These are phyloP conservation scores for Amyelois transitella DNA, from an alignment of 1,140 invertebrate genomes.

Conservation along the genomic window DNA sequence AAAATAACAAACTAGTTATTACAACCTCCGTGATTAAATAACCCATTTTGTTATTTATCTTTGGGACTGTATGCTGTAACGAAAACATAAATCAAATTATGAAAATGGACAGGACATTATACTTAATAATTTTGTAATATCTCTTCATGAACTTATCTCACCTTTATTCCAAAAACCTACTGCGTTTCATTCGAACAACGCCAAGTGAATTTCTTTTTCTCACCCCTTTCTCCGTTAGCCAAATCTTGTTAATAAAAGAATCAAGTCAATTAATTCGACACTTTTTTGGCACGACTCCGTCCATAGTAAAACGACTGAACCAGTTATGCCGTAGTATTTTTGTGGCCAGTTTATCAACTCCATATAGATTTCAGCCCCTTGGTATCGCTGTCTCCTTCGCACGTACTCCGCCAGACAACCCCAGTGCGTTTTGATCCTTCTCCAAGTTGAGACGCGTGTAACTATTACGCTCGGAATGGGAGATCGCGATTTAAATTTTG, in stretches of 20 bases:
- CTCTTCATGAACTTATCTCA: no score
- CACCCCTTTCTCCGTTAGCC: background rate
- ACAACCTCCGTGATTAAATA: no score
- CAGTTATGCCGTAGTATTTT: slow-evolving; percentile 34
- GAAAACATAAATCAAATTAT: no score
- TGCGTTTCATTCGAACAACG: background rate
- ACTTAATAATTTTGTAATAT: no score
- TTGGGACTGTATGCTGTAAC: no score
- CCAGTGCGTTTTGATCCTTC: slow-evolving; percentile 48
- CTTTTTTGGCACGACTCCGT: background rate
- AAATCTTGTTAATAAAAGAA: background rate
- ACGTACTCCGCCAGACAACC: slow-evolving; percentile 28
- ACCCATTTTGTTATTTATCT: no score
- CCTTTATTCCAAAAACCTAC: background rate
- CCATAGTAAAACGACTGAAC: slow-evolving; percentile 29
- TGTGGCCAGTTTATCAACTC: slow-evolving; percentile 41
- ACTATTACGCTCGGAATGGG: slow-evolving; percentile 4
- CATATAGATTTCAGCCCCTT: slow-evolving; percentile 49
- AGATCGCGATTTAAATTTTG: slow-evolving; percentile 34
- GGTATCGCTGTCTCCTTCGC: slow-evolving; percentile 34
- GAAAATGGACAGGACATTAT: no score
- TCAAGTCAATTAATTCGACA: slow-evolving; percentile 1
- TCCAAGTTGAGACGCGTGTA: slow-evolving; percentile 19
- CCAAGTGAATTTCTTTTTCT: background rate
- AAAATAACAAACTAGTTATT: no score